Evolutionary conservation across 1,140 invertebrate genomes (phyloP).

Genomic region (Aphelinus certus): DNA sequence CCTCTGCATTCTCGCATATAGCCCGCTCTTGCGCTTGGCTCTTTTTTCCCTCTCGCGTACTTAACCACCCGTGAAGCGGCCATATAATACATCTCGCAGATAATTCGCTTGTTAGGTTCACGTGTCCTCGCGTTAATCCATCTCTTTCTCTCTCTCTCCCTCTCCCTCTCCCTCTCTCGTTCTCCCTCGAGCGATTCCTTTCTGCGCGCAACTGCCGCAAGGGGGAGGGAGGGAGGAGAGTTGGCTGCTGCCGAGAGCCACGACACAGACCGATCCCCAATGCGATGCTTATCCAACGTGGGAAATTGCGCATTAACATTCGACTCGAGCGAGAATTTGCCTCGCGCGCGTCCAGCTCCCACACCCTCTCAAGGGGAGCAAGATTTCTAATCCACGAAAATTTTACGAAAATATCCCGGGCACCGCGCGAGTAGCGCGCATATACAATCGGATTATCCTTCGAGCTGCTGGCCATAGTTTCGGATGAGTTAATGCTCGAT

Average conservation of each 20-base stretch:
- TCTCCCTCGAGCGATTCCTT: too few relatives aligned
- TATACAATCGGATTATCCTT: too few relatives aligned
- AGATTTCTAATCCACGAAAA: too few relatives aligned
- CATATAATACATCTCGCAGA: slow-evolving; percentile 55
- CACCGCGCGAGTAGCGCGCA: too few relatives aligned
- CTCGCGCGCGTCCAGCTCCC: too few relatives aligned
- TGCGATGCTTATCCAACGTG: not conserved
- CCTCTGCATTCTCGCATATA: not conserved
- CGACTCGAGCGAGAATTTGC: not conserved
- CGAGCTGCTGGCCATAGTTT: too few relatives aligned
- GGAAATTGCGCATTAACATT: slow-evolving; percentile 17
- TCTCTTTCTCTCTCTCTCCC: slow-evolving; percentile 34
- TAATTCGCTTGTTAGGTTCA: slow-evolving; percentile 58
- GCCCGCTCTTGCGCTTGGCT: not conserved
- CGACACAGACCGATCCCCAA: too few relatives aligned
- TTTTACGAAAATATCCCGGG: too few relatives aligned
- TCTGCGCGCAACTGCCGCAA: not conserved
- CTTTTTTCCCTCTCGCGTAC: slow-evolving; percentile 41
- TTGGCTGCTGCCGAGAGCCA: slow-evolving; percentile 1
- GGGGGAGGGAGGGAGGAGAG: not conserved
- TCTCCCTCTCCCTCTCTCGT: too few relatives aligned
- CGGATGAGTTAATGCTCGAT: too few relatives aligned
- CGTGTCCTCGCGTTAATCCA: slow-evolving; percentile 52
- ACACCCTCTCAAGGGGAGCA: too few relatives aligned
- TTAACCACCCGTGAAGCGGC: slow-evolving; percentile 59